A percentile compares a stretch with the other conserved stretches of the same genome.
phyloP scores from a whole-genome alignment of 2,113 vertebrate species.

The Centropus bengalensis region DNA sequence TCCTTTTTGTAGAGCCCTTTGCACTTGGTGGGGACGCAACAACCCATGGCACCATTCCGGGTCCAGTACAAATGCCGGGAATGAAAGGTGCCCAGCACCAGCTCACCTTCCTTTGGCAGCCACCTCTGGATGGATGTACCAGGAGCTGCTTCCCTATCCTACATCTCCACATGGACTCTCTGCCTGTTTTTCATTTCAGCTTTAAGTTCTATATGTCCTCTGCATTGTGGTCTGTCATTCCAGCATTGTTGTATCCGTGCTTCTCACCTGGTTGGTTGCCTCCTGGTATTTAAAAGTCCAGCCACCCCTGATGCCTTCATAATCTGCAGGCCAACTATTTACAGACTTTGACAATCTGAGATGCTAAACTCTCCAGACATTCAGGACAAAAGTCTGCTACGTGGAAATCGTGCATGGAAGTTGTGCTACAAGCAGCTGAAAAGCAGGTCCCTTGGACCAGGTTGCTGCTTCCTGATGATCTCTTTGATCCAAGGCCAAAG shows the following conservation, averaged over 20 bases:
- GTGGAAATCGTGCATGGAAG: neutral
- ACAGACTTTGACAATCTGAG: neutral
- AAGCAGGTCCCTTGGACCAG: neutral
- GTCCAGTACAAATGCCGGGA: constrained; percentile 72
- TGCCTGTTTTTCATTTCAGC: neutral
- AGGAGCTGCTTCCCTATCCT: neutral
- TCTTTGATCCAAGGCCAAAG: neutral
- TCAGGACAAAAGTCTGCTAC: neutral
- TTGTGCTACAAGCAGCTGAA: neutral
- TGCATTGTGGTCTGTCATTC: neutral
- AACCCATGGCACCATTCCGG: constrained; percentile 74
- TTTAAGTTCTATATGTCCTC: neutral
- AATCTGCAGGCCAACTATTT: neutral
- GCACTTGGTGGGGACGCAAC: constrained; percentile 82
- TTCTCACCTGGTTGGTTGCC: neutral
- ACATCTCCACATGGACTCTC: neutral
- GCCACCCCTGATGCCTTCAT: neutral
- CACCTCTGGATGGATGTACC: neutral
- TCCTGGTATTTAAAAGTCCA: neutral
- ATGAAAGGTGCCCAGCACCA: neutral
- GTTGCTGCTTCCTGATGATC: neutral
- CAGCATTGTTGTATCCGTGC: neutral
- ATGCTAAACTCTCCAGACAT: neutral
- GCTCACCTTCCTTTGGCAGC: neutral
- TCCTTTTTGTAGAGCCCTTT: constrained; percentile 75